Percentiles rank a stretch among this genome's conserved stretches.
These are phyloP conservation scores for Riparia riparia DNA, from an alignment of 2,113 vertebrate species.

Conservation along the genomic window DNA sequence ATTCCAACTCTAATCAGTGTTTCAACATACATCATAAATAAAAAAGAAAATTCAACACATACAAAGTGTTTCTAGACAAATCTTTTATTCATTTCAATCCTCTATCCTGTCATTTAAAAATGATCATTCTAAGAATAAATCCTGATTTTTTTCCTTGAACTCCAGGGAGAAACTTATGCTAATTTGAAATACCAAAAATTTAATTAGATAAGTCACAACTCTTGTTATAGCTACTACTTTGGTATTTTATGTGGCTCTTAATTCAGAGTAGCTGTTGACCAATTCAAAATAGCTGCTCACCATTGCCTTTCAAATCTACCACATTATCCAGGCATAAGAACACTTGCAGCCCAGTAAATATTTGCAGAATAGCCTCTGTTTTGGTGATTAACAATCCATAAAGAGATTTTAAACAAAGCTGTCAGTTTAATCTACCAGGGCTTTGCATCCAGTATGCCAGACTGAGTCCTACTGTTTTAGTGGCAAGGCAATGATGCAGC, in stretches of 20 bases:
- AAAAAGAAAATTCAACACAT: conserved; percentile 10
- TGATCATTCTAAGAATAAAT: background rate
- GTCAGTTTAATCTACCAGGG: conserved; percentile 69
- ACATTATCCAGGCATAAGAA: conserved; percentile 60
- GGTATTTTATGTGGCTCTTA: background rate
- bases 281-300: background rate
- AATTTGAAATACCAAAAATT: conserved; percentile 21
- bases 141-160: background rate
- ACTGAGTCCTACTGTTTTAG: conserved; percentile 33
- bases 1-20: background rate
- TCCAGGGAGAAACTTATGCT: background rate
- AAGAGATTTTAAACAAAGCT: conserved; percentile 77
- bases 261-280: conserved; percentile 16
- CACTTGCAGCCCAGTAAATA: conserved; percentile 68
- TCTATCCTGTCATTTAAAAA: conserved; percentile 25
- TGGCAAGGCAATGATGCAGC: conserved; percentile 63
- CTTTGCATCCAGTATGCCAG: conserved; percentile 44
- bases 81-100: conserved; percentile 4
- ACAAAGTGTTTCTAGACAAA: background rate
- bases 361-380: conserved; percentile 72
- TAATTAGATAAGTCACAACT: conserved; percentile 33
- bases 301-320: conserved; percentile 20
- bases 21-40: background rate
- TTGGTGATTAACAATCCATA: conserved; percentile 79
- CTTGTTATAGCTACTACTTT: background rate